A percentile compares a stretch with the other conserved stretches of the same genome.
These are phyloP conservation scores for Struthidea cinerea DNA, from an alignment of 2,113 vertebrate species.

Conservation along the genomic window DNA sequence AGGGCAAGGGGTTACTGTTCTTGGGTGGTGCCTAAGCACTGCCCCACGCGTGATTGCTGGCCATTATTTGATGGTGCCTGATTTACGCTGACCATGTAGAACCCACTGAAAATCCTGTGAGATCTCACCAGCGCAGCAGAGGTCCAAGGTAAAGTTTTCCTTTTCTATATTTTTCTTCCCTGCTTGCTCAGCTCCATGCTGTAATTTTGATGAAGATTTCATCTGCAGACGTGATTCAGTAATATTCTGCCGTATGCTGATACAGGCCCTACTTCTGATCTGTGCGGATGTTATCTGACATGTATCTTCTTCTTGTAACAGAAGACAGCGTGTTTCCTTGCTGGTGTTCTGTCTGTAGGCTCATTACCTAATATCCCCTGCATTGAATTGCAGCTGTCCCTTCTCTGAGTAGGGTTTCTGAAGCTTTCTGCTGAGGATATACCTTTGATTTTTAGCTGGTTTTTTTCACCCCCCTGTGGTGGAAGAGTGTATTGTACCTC, in stretches of 20 bases:
- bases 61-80: neutral
- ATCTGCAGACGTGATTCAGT: neutral
- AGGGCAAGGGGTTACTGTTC: slow-evolving; percentile 15
- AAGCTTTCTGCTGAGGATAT: slow-evolving; percentile 35
- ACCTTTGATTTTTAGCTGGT: slow-evolving; percentile 47
- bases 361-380: slow-evolving; percentile 55
- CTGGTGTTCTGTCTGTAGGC: slow-evolving; percentile 48
- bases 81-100: neutral
- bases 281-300: neutral
- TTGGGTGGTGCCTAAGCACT: neutral
- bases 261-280: neutral
- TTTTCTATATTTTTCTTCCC: neutral
- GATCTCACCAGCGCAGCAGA: neutral
- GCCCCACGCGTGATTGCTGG: neutral
- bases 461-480: slow-evolving; percentile 66
- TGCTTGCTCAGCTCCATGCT: neutral
- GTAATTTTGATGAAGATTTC: neutral
- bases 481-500: slow-evolving; percentile 32
- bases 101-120: neutral
- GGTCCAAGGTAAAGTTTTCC: slow-evolving; percentile 28
- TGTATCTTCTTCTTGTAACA: neutral
- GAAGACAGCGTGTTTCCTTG: neutral
- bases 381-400: slow-evolving; percentile 49
- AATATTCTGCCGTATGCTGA: neutral
- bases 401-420: slow-evolving; percentile 38